These are phyloP conservation scores for Paelopatides confundens DNA, from an alignment of 53 echinoderm and acorn worm species.

Conservation along the genomic window DNA sequence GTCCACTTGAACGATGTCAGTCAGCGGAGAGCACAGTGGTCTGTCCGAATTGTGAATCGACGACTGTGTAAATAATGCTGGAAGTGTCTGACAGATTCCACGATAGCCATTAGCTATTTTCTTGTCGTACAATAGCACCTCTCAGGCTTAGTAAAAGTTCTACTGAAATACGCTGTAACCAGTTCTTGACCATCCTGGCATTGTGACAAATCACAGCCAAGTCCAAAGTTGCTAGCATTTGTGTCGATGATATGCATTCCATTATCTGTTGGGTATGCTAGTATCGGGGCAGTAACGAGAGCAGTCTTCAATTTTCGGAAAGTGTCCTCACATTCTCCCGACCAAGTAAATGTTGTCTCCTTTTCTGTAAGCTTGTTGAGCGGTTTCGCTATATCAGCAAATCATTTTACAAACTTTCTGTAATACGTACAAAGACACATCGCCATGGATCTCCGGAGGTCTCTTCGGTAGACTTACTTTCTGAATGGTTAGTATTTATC, in stretches of 20 bases:
- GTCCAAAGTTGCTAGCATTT: conserved; percentile 61
- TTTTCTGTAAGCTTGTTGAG: conserved; percentile 59
- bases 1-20: conserved; percentile 57
- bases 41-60: conserved; percentile 51
- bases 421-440: conserved; percentile 49
- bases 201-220: conserved; percentile 65
- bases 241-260: conserved; percentile 55
- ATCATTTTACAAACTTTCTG: conserved; percentile 47
- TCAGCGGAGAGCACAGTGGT: conserved; percentile 63
- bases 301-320: conserved; percentile 44
- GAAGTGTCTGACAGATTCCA: conserved; percentile 53
- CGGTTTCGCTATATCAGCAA: conserved; percentile 55
- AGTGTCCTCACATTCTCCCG: conserved; percentile 38
- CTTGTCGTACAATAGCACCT: conserved; percentile 60
- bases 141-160: conserved; percentile 39
- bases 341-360: conserved; percentile 41
- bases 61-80: conserved; percentile 66
- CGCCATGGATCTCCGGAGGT: no score
- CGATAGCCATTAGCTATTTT: conserved; percentile 57
- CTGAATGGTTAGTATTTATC: no score
- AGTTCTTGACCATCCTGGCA: conserved; percentile 44
- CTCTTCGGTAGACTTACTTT: not conserved
- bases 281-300: conserved; percentile 55
- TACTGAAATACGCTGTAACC: conserved; percentile 54
- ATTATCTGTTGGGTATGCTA: conserved; percentile 43